A percentile compares a stretch with the other conserved stretches of the same genome.
Evolutionary conservation across 1,140 invertebrate species (phyloP).

Genomic region (Rhopalosiphum maidis): DNA sequence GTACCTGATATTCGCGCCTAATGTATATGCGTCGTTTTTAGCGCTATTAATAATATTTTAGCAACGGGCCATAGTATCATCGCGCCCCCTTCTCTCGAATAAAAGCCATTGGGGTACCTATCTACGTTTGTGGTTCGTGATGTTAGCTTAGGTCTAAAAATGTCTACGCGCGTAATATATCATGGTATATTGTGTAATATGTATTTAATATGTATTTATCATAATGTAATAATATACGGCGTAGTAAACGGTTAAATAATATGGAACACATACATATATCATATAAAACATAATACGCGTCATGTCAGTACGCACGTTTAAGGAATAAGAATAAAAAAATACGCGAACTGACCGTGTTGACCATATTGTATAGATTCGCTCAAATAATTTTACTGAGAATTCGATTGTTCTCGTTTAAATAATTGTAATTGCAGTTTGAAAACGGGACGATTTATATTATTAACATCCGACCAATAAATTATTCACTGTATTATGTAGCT

Average conservation of each 20-base stretch:
- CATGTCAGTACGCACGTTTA: too few relatives aligned
- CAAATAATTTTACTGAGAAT: not conserved
- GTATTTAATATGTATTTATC: not conserved
- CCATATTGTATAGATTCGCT: not conserved
- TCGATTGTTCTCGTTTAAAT: constrained; percentile 1
- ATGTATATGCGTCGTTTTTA: not conserved
- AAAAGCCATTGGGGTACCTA: not conserved
- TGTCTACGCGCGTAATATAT: not conserved
- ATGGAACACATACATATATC: not conserved
- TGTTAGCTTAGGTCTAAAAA: not conserved
- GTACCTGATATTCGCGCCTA: not conserved
- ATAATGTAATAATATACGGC: not conserved
- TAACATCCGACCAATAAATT: not conserved
- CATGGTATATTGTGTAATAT: not conserved
- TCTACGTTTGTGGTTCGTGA: not conserved
- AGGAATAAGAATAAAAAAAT: not conserved
- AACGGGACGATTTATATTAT: not conserved
- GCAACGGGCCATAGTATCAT: too few relatives aligned
- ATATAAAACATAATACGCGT: too few relatives aligned
- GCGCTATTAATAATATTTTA: not conserved
- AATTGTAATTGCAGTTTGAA: constrained; percentile 4
- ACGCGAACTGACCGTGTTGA: not conserved
- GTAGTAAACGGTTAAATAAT: not conserved
- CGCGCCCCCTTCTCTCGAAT: too few relatives aligned
- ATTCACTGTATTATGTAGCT: not conserved